Percentiles rank a stretch among this genome's conserved stretches.
These are phyloP conservation scores for Chaetodon trifasciatus DNA, from an alignment of 2,797 vertebrate genomes.

Conservation along the genomic window DNA sequence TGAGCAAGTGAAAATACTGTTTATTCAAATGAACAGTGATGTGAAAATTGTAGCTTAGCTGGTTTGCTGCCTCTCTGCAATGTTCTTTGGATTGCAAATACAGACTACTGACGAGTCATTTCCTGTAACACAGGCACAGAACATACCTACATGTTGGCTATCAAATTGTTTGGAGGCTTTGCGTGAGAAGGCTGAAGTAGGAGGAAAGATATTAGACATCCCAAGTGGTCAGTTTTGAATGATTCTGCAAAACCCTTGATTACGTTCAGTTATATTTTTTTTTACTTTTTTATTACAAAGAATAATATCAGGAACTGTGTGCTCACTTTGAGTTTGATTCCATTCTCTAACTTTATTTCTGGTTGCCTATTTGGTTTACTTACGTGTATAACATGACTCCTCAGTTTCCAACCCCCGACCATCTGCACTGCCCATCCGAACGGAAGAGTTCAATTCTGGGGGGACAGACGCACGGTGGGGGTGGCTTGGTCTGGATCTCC, in stretches of 20 bases:
- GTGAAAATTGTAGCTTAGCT: not conserved
- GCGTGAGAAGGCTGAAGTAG: not conserved
- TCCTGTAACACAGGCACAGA: not conserved
- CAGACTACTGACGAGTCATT: not conserved
- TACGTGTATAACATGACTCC: slow-evolving; percentile 45
- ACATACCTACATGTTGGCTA: not conserved
- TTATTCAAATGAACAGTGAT: not conserved
- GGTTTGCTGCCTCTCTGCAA: not conserved
- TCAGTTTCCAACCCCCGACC: slow-evolving; percentile 61
- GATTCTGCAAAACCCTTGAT: not conserved
- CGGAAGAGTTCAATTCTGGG: slow-evolving; percentile 64
- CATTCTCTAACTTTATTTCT: slow-evolving; percentile 63
- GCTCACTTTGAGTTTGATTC: slow-evolving; percentile 6
- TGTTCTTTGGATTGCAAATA: not conserved
- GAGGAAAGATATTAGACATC: not conserved
- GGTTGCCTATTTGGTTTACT: slow-evolving; percentile 34
- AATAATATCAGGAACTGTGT: not conserved
- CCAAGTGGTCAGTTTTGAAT: not conserved
- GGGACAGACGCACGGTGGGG: slow-evolving; percentile 51
- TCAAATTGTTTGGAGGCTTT: not conserved
- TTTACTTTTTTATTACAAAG: too few relatives aligned
- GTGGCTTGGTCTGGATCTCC: slow-evolving; percentile 69
- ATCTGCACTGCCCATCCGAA: slow-evolving; percentile 75
- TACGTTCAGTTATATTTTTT: not conserved
- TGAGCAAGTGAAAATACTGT: not conserved